phyloP scores from a whole-genome alignment of 2,888 invertebrate genomes.

The Pseudoips prasinana region DNA sequence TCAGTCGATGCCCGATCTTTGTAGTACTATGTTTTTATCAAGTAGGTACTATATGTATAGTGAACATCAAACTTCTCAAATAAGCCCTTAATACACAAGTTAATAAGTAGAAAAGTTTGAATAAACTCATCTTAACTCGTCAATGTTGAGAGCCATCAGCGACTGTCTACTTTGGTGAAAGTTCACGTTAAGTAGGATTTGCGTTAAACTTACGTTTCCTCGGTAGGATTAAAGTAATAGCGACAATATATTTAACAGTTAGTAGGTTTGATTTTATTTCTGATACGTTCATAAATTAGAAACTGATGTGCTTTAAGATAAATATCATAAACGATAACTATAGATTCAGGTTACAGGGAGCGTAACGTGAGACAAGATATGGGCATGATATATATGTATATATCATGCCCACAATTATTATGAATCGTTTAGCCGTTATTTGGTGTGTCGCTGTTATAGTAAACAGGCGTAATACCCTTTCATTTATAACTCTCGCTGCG shows the following conservation, averaged over 20 bases:
- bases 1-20: conserved; percentile 60
- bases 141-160: conserved; percentile 74
- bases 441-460: conserved; percentile 54
- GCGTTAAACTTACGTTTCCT: conserved; percentile 67
- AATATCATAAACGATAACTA: too few relatives aligned
- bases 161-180: conserved; percentile 75
- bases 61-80: conserved; percentile 53
- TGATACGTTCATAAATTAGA: conserved; percentile 20
- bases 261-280: conserved; percentile 26
- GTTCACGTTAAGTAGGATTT: conserved; percentile 79
- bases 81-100: conserved; percentile 73
- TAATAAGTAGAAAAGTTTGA: conserved; percentile 76
- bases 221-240: conserved; percentile 71
- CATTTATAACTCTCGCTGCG: conserved; percentile 78
- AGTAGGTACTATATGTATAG: conserved; percentile 7
- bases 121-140: conserved; percentile 70
- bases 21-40: conserved; percentile 46
- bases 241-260: conserved; percentile 54
- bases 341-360: too few relatives aligned
- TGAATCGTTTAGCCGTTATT: conserved; percentile 38
- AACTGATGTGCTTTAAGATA: conserved; percentile 18
- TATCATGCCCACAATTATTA: conserved; percentile 12
- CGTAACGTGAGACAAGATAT: too few relatives aligned
- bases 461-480: conserved; percentile 75
- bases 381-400: too few relatives aligned